Base-by-base conservation (phyloP, 1,140 invertebrate genomes). In the Probaryconus sp. region DNA sequence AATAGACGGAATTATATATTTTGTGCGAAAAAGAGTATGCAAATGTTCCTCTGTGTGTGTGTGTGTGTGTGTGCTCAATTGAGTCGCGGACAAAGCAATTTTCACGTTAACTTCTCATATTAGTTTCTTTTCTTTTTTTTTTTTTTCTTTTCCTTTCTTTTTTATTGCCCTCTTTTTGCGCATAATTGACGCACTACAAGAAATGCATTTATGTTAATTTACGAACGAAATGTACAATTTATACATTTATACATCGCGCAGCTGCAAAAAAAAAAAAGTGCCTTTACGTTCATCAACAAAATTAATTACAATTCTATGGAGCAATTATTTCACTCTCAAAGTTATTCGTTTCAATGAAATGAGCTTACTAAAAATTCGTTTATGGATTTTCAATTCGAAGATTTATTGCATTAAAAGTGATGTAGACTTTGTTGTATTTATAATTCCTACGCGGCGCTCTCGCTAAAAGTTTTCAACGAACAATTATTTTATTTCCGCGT, bases 151-250 rank as follows among this genome's bases (percentile, higher is more conserved):
- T n/a, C n/a, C n/a, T n/a, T n/a, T n/a, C n/a, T n/a, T n/a, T n/a
- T n/a, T n/a, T n/a, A n/a, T n/a, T n/a, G n/a, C n/a, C n/a, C 47
- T 55, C 31, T 45, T 45, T 55, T 51, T 43, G 14, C 13, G 48
- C 20, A 55, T 65, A 45, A 65, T 65, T 65, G 56, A 67, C 43
- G 21, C 51, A 42, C 38, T 30, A 24, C 37, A 38, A 56, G 30
- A 42, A 50, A 67, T 30, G 53, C 53, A 51, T 68, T 68, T 58
- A 68, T 45, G 50, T 56, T 65, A 65, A 56, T 65, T 47, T 48
- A 28, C 50, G 63, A 47, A 47, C 16, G 28, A 53, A 47, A 48
- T 55, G 40, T 48, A 55, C 63, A 56, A 56, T 65, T 65, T 35
- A 26, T 45, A 20, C 28, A 24, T 61, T 56, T 55, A 37, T 42